Percentiles rank a stretch among this genome's conserved stretches.
Conservation (phyloP, 2,797 vertebrate genomes). For the Enteromius fasciolatus region DNA sequence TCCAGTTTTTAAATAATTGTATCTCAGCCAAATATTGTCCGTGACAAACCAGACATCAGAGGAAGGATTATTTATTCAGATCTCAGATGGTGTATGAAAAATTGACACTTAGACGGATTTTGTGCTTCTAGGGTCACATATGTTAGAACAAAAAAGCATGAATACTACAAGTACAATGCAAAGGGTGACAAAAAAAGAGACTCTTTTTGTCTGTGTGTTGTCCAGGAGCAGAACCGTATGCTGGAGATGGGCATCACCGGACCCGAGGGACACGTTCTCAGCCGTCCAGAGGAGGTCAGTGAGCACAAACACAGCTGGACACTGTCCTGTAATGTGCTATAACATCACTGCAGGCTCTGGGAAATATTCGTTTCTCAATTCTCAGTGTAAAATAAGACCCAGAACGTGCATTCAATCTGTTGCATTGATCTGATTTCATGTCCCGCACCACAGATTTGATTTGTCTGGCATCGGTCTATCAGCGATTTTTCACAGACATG, state of each 20-base stretch:
- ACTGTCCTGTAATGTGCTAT: not conserved
- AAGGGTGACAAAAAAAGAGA: not conserved
- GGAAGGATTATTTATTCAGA: too few relatives aligned
- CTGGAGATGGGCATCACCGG: slow-evolving; percentile 98
- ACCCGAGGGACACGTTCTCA: slow-evolving; percentile 95
- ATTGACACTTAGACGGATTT: too few relatives aligned
- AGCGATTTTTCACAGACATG: not conserved
- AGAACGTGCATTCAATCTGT: not conserved
- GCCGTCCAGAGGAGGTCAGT: slow-evolving; percentile 94
- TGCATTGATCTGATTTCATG: not conserved
- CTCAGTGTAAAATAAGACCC: not conserved
- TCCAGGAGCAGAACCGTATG: slow-evolving; percentile 93
- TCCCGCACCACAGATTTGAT: not conserved
- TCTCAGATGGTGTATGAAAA: too few relatives aligned
- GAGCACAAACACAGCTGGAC: too few relatives aligned
- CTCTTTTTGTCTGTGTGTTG: not conserved
- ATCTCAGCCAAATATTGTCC: too few relatives aligned
- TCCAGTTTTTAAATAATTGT: too few relatives aligned
- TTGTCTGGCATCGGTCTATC: not conserved
- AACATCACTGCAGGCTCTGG: not conserved
- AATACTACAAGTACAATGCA: not conserved
- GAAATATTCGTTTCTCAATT: not conserved
- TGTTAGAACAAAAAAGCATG: not conserved
- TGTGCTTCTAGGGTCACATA: too few relatives aligned
- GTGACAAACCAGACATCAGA: too few relatives aligned